phyloP scores from a whole-genome alignment of 1,140 invertebrate genomes.

The Cyphomyrmex costatus region DNA sequence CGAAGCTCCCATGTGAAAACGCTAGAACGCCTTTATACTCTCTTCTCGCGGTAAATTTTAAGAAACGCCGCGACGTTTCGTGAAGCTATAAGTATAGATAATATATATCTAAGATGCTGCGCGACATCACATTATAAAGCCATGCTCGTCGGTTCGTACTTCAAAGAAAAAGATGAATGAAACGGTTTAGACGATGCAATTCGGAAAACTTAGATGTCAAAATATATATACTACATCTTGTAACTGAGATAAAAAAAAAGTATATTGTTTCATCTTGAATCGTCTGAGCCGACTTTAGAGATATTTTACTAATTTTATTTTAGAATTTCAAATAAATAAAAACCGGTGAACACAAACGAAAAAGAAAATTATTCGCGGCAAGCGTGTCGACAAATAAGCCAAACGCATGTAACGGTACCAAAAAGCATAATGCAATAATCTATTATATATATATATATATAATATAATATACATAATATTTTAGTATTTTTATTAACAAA shows the following conservation, averaged over 20 bases:
- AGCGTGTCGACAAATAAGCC: slow-evolving; percentile 76
- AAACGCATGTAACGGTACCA: slow-evolving; percentile 86
- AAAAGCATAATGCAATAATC: slow-evolving; percentile 88
- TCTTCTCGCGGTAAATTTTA: slow-evolving; percentile 35
- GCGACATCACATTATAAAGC: slow-evolving; percentile 63
- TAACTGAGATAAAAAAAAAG: slow-evolving; percentile 1
- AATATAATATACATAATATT: slow-evolving; percentile 87
- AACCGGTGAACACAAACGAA: slow-evolving; percentile 39
- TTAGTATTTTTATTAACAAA: slow-evolving; percentile 87
- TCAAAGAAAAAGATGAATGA: slow-evolving; percentile 42
- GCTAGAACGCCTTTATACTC: slow-evolving; percentile 44
- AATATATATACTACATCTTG: slow-evolving; percentile 21
- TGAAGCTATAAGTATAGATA: slow-evolving; percentile 49
- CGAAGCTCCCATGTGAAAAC: slow-evolving; percentile 5
- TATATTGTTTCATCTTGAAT: slow-evolving; percentile 22
- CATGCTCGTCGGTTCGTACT: slow-evolving; percentile 60
- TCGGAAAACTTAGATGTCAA: background rate
- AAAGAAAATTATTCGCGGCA: slow-evolving; percentile 56
- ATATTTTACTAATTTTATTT: slow-evolving; percentile 46
- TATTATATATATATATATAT: slow-evolving; percentile 83
- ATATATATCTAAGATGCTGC: slow-evolving; percentile 42
- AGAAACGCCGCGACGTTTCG: slow-evolving; percentile 13
- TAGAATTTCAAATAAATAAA: slow-evolving; percentile 4
- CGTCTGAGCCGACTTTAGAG: slow-evolving; percentile 28
- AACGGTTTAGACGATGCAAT: slow-evolving; percentile 29